These are phyloP conservation scores for Sclerodermus sp. DNA, from an alignment of 2,888 invertebrate species.

Conservation along the genomic window DNA sequence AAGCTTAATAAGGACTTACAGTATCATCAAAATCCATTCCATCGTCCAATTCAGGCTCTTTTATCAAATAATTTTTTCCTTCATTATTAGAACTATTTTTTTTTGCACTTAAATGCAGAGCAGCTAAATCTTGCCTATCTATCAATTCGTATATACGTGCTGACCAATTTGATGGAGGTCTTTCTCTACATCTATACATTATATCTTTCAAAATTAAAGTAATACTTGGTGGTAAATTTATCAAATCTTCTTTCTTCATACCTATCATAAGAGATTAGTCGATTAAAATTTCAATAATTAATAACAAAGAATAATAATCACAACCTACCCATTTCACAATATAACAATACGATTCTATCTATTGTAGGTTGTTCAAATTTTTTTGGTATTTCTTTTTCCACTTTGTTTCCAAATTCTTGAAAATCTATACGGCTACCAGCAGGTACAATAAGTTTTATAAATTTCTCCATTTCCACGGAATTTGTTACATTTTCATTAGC, in stretches of 20 bases:
- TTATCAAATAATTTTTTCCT: conserved; percentile 34
- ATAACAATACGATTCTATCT: conserved; percentile 61
- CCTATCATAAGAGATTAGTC: conserved; percentile 43
- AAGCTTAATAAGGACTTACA: conserved; percentile 42
- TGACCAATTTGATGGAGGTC: conserved; percentile 75
- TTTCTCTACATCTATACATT: conserved; percentile 70
- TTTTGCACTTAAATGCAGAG: conserved; percentile 51
- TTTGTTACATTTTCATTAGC: conserved; percentile 35
- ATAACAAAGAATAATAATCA: neutral
- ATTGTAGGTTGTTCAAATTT: conserved; percentile 35
- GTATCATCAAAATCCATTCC: conserved; percentile 65
- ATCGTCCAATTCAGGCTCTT: conserved; percentile 64
- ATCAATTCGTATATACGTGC: conserved; percentile 71
- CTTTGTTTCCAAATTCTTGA: conserved; percentile 34
- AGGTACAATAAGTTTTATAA: conserved; percentile 48
- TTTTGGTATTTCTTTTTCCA: conserved; percentile 38
- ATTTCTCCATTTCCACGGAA: conserved; percentile 40
- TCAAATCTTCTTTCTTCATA: conserved; percentile 70
- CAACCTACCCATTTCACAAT: conserved; percentile 60
- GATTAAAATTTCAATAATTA: neutral
- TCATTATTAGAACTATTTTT: conserved; percentile 21
- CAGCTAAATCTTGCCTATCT: conserved; percentile 72
- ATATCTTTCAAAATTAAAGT: conserved; percentile 69
- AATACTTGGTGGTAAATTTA: conserved; percentile 72
- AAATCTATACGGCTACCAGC: conserved; percentile 51